These are phyloP conservation scores for Dysmachus trigonus DNA, from an alignment of 2,888 invertebrate genomes.

Conservation along the genomic window DNA sequence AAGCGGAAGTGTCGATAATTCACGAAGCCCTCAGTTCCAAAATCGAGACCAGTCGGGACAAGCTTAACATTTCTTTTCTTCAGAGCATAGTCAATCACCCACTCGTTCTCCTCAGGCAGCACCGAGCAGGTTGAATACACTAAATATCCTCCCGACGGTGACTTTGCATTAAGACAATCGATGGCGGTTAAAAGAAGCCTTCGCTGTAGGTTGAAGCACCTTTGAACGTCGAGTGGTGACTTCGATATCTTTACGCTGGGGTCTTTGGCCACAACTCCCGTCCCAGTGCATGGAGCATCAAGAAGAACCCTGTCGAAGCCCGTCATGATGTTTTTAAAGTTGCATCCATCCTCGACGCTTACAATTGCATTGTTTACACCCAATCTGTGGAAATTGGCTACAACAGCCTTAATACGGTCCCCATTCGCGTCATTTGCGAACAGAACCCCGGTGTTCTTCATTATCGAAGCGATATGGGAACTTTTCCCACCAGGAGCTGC, in stretches of 20 bases:
- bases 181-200: slow-evolving; percentile 95
- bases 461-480: slow-evolving; percentile 95
- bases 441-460: slow-evolving; percentile 97
- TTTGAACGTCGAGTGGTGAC: slow-evolving; percentile 87
- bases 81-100: slow-evolving; percentile 94
- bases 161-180: slow-evolving; percentile 92
- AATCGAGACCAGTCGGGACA: slow-evolving; percentile 91
- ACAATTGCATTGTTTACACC: slow-evolving; percentile 95
- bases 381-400: slow-evolving; percentile 95
- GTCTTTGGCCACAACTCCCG: slow-evolving; percentile 98
- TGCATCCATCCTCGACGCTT: slow-evolving; percentile 88
- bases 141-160: slow-evolving; percentile 90
- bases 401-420: slow-evolving; percentile 88
- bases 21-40: slow-evolving; percentile 94
- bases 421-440: slow-evolving; percentile 96
- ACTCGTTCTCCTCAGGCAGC: slow-evolving; percentile 97
- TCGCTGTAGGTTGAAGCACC: slow-evolving; percentile 91
- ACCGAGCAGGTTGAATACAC: slow-evolving; percentile 99
- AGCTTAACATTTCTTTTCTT: slow-evolving; percentile 93
- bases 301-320: slow-evolving; percentile 95
- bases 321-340: slow-evolving; percentile 83
- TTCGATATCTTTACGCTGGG: slow-evolving; percentile 94
- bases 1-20: slow-evolving; percentile 87
- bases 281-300: slow-evolving; percentile 98
- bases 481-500: slow-evolving; percentile 99